These are phyloP conservation scores for Orchesella flavescens DNA, from an alignment of 2,888 invertebrate genomes.

Conservation along the genomic window DNA sequence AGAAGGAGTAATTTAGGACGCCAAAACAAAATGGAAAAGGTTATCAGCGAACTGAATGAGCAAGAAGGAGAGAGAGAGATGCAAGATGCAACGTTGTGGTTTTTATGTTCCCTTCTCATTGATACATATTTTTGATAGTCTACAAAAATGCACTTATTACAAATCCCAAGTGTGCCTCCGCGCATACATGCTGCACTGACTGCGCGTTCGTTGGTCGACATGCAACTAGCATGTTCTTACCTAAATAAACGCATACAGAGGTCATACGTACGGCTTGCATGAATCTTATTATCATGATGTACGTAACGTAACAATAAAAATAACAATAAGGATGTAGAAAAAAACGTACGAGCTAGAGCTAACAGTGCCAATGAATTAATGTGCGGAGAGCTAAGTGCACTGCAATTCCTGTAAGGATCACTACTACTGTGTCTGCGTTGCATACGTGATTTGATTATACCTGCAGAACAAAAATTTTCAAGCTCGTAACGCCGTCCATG, in stretches of 20 bases:
- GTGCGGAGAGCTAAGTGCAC: not conserved
- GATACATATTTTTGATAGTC: constrained; percentile 31
- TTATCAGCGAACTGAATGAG: not conserved
- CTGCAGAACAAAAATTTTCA: not conserved
- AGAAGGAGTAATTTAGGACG: constrained; percentile 39
- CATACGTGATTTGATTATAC: not conserved
- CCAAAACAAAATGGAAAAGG: constrained; percentile 1
- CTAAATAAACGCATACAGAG: constrained; percentile 26
- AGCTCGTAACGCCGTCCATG: not conserved
- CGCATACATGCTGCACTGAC: constrained; percentile 2
- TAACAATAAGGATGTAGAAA: constrained; percentile 56
- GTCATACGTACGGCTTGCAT: constrained; percentile 32
- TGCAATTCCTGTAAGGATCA: not conserved
- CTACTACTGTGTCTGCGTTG: not conserved
- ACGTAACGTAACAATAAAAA: constrained; percentile 33
- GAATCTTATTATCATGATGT: constrained; percentile 15
- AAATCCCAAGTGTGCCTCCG: not conserved
- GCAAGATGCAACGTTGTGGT: not conserved
- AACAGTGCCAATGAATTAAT: constrained; percentile 46
- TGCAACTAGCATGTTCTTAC: constrained; percentile 9
- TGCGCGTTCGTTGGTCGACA: not conserved
- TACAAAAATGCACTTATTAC: constrained; percentile 23
- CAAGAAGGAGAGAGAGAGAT: not conserved
- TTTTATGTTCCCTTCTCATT: constrained; percentile 12
- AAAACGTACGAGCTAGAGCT: not conserved